Percentiles rank a stretch among this genome's conserved stretches.
These are phyloP conservation scores for Exaiptasia diaphana DNA, from an alignment of 64 coral and sea anemone genomes.

Conservation along the genomic window DNA sequence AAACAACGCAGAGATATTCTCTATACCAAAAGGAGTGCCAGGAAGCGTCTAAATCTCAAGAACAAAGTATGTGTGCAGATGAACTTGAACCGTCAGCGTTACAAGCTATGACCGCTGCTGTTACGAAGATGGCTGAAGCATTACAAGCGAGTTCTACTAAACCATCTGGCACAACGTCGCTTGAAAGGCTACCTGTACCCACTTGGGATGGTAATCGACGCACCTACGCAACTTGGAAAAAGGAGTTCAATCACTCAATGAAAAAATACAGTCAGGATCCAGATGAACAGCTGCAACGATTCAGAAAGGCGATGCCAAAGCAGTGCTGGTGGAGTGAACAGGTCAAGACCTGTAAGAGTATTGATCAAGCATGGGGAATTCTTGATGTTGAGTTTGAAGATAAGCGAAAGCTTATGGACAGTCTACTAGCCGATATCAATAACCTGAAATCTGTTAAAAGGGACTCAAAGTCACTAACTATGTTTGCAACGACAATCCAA, in stretches of 20 bases:
- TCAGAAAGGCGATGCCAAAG: conserved; percentile 48
- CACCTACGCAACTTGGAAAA: conserved; percentile 54
- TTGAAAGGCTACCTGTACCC: conserved; percentile 40
- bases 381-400: conserved; percentile 40
- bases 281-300: conserved; percentile 59
- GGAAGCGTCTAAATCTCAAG: background rate
- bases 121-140: background rate
- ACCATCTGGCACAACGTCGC: background rate
- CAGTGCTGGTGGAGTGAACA: conserved; percentile 68
- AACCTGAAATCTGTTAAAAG: background rate
- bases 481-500: background rate
- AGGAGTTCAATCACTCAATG: conserved; percentile 60
- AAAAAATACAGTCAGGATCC: conserved; percentile 51
- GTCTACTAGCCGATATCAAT: background rate
- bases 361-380: conserved; percentile 34
- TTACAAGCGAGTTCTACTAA: too few species aligned
- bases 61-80: too few species aligned
- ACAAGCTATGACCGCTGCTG: background rate
- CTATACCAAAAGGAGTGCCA: background rate
- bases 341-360: conserved; percentile 37
- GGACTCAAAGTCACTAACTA: background rate
- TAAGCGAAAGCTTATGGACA: conserved; percentile 54
- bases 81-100: too few species aligned
- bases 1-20: background rate
- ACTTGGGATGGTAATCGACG: conserved; percentile 47